These are phyloP conservation scores for Scaptomyza graminum DNA, from an alignment of 1,140 invertebrate species.

Conservation along the genomic window DNA sequence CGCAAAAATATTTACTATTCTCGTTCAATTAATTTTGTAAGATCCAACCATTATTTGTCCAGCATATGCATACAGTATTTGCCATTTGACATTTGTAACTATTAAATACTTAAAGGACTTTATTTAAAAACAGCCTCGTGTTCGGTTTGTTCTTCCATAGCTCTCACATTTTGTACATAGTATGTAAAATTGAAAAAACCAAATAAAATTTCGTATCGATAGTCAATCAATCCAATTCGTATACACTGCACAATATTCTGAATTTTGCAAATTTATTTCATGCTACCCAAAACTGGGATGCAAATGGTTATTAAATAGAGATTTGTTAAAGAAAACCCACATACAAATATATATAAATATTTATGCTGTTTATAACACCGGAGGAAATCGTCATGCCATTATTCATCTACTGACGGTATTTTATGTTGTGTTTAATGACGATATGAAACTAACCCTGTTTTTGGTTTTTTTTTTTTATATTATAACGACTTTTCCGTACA, in stretches of 20 bases:
- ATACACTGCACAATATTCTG: constrained; percentile 27
- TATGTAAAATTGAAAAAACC: neutral
- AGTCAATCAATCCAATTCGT: constrained; percentile 19
- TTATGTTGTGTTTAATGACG: constrained; percentile 35
- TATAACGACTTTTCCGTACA: constrained; percentile 7
- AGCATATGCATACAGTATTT: constrained; percentile 21
- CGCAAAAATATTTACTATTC: constrained; percentile 1
- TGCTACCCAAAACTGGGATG: constrained; percentile 16
- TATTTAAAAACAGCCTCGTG: constrained; percentile 25
- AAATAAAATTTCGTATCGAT: constrained; percentile 17
- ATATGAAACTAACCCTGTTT: constrained; percentile 27
- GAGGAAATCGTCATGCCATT: constrained; percentile 8
- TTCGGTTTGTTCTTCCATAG: constrained; percentile 64
- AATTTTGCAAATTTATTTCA: constrained; percentile 20
- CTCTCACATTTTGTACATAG: constrained; percentile 33
- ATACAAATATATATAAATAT: constrained; percentile 1
- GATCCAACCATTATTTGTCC: constrained; percentile 4
- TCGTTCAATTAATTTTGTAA: constrained; percentile 2
- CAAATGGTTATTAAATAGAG: constrained; percentile 17
- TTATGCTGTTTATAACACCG: neutral
- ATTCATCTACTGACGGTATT: constrained; percentile 10
- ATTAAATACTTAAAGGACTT: constrained; percentile 18
- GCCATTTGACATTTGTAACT: constrained; percentile 6
- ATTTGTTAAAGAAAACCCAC: constrained; percentile 12
- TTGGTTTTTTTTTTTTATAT: neutral